Conservation (phyloP, 1,140 invertebrate genomes). For the Drosophila orena region DNA sequence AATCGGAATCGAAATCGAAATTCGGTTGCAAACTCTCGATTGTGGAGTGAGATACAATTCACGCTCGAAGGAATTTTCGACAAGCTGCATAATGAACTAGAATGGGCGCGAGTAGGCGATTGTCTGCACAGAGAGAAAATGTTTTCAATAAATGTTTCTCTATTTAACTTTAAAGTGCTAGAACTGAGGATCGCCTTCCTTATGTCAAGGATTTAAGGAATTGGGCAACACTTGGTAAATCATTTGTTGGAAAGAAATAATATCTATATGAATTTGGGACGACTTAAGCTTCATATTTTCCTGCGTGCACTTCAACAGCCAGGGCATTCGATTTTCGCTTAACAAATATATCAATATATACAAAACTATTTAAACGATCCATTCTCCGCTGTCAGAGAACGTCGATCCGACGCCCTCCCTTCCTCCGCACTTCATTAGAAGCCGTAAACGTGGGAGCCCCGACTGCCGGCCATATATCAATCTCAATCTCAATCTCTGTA, state of each 20-base stretch:
- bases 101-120: conserved; percentile 52
- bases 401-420: conserved; percentile 3
- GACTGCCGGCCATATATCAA: conserved; percentile 69
- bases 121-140: conserved; percentile 13
- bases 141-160: background rate
- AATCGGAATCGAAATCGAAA: conserved; percentile 37
- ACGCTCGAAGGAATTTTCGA: conserved; percentile 56
- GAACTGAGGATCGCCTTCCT: too few species aligned
- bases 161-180: too few species aligned
- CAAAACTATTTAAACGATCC: conserved; percentile 58
- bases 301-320: background rate
- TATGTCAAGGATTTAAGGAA: too few species aligned
- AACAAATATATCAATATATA: conserved; percentile 52
- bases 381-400: conserved; percentile 56
- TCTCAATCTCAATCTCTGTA: conserved; percentile 44
- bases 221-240: too few species aligned
- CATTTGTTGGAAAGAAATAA: too few species aligned
- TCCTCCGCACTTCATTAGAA: conserved; percentile 46
- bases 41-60: conserved; percentile 52
- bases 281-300: background rate
- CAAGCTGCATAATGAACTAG: conserved; percentile 61
- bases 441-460: conserved; percentile 73
- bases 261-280: too few species aligned
- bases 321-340: conserved; percentile 32
- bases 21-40: conserved; percentile 50